Conservation (phyloP, 2,113 vertebrate genomes). For the Pelodiscus sinensis region DNA sequence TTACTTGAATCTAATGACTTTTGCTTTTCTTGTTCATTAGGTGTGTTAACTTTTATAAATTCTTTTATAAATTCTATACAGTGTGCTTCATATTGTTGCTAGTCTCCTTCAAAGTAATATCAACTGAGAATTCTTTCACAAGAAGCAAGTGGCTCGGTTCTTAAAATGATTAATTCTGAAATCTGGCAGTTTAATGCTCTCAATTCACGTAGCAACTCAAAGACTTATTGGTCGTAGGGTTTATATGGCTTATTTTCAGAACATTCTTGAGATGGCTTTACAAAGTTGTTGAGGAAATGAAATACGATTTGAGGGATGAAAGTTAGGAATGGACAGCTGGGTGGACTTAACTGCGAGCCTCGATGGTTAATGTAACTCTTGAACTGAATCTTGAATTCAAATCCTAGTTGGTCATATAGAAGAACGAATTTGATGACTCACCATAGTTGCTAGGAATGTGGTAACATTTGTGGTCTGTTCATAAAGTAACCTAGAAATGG, state of each 20-base stretch:
- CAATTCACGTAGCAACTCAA: fast-evolving
- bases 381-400: background rate
- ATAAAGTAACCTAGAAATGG: background rate
- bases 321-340: background rate
- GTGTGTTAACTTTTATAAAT: conserved; percentile 5
- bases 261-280: background rate
- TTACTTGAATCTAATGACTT: conserved; percentile 7
- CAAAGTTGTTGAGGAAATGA: background rate
- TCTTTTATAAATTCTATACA: background rate
- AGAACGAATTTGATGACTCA: background rate
- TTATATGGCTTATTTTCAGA: background rate
- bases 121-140: background rate
- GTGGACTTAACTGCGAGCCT: background rate
- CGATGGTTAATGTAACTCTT: background rate
- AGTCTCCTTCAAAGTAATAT: background rate
- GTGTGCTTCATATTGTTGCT: background rate
- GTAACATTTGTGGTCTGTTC: background rate
- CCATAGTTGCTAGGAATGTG: background rate
- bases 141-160: background rate
- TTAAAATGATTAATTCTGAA: background rate
- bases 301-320: background rate
- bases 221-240: fast-evolving
- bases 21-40: background rate
- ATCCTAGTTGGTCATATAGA: background rate
- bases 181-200: background rate